Evolutionary conservation across 2,888 invertebrate genomes (phyloP).

Genomic region (Himalopsyche japonica): DNA sequence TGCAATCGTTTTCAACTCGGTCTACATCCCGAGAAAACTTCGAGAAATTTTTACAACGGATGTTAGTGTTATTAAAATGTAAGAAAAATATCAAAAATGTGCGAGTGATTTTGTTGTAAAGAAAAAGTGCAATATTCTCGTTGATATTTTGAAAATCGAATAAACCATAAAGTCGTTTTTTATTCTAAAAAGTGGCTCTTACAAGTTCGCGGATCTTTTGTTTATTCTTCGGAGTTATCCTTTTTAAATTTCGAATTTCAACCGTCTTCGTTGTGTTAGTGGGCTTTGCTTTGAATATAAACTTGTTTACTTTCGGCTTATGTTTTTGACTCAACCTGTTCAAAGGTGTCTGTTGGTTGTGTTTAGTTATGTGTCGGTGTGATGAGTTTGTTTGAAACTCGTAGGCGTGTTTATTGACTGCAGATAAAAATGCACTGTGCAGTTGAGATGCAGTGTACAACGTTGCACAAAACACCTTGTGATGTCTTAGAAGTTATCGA

Average conservation of each 20-base stretch:
- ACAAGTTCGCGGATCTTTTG: neutral
- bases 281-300: neutral
- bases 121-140: neutral
- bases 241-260: neutral
- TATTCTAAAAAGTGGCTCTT: neutral
- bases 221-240: neutral
- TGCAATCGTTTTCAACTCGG: neutral
- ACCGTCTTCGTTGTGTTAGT: neutral
- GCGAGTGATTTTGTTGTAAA: neutral
- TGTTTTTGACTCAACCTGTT: neutral
- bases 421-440: neutral
- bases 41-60: neutral
- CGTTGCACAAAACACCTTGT: neutral
- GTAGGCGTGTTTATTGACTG: slow-evolving; percentile 1
- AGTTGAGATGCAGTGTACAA: neutral
- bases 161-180: neutral
- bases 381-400: neutral
- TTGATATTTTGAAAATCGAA: neutral
- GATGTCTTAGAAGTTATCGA: neutral
- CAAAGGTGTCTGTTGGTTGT: neutral
- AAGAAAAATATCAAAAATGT: neutral
- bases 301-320: neutral
- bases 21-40: neutral
- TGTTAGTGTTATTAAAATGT: neutral
- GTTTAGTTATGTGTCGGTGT: neutral